Conservation (phyloP, 2,888 invertebrate genomes). For the Drosophila longiperda region DNA sequence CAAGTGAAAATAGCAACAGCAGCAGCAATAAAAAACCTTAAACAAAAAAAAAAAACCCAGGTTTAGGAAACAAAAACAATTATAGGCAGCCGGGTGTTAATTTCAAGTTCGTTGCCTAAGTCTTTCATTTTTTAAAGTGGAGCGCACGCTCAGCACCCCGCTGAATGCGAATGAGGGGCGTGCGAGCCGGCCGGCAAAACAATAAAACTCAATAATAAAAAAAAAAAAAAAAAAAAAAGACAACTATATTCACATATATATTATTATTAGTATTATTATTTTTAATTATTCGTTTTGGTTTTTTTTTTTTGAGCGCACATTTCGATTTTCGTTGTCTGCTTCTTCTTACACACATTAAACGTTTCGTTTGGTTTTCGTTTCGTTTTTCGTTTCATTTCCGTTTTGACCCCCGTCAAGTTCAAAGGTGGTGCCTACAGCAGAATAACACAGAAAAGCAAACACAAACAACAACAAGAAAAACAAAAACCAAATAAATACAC, state of each 20-base stretch:
- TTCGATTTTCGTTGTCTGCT: conserved; percentile 23
- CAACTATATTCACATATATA: conserved; percentile 25
- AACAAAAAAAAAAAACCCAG: not conserved
- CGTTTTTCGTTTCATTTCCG: conserved; percentile 61
- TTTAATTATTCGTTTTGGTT: conserved; percentile 9
- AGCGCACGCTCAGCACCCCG: conserved; percentile 64
- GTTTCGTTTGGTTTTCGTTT: conserved; percentile 66
- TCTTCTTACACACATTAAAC: conserved; percentile 50
- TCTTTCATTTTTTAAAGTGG: conserved; percentile 70
- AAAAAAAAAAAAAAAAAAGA: conserved; percentile 1
- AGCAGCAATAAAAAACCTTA: conserved; percentile 1
- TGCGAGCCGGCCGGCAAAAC: conserved; percentile 67
- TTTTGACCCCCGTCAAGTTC: conserved; percentile 70
- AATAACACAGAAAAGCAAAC: conserved; percentile 27
- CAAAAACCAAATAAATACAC: conserved; percentile 18
- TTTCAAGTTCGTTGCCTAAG: conserved; percentile 78
- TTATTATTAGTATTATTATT: conserved; percentile 47
- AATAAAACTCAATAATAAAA: conserved; percentile 10
- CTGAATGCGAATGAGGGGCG: conserved; percentile 74
- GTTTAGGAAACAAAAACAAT: conserved; percentile 55
- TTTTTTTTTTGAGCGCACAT: conserved; percentile 44
- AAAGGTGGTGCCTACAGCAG: conserved; percentile 60
- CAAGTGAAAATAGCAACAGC: conserved; percentile 75
- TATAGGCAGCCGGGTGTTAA: conserved; percentile 71
- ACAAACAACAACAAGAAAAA: conserved; percentile 17